phyloP scores from a whole-genome alignment of 2,797 vertebrate genomes.

The Anguilla megastoma region DNA sequence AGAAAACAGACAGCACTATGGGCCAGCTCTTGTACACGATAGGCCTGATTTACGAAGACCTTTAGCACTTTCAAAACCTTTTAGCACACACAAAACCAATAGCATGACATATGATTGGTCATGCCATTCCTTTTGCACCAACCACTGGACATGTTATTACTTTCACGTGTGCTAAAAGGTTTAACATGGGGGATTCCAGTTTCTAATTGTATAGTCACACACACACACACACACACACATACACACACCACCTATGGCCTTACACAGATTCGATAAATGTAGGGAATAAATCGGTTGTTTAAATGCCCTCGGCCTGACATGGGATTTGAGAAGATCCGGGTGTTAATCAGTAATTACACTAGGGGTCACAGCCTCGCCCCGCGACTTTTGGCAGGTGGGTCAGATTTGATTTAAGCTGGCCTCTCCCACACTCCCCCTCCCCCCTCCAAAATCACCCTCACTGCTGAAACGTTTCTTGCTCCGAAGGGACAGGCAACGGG shows the following conservation, averaged over 20 bases:
- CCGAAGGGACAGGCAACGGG: background rate
- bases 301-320: background rate
- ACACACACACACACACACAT: slow-evolving; percentile 12
- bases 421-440: background rate
- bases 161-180: background rate
- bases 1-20: background rate
- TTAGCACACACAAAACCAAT: too few relatives aligned
- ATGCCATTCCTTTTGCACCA: too few relatives aligned
- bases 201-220: background rate
- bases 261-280: background rate
- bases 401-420: background rate
- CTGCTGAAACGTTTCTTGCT: background rate
- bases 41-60: too few relatives aligned
- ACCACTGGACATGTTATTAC: too few relatives aligned
- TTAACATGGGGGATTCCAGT: background rate
- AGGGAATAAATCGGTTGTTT: background rate
- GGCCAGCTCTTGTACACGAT: too few relatives aligned
- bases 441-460: background rate
- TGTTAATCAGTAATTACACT: background rate
- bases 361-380: background rate
- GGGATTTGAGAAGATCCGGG: background rate
- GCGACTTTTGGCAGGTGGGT: background rate
- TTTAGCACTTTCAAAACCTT: too few relatives aligned
- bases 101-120: too few relatives aligned
- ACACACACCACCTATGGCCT: background rate